Evolutionary conservation across 2,888 invertebrate species (phyloP).

Genomic region (Beris morrisii): DNA sequence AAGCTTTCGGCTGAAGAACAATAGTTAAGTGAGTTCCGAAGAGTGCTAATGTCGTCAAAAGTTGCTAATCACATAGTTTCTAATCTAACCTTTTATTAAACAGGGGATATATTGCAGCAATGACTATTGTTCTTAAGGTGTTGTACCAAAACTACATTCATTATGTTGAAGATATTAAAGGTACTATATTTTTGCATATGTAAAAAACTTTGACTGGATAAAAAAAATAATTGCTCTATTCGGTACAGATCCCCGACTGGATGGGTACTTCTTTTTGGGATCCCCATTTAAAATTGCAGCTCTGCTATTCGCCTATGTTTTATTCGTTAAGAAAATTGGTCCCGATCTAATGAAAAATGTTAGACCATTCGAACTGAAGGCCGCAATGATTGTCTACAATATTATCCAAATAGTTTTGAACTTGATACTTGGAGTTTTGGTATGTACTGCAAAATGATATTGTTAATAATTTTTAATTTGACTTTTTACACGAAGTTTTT

Average conservation of each 20-base stretch:
- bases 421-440: slow-evolving; percentile 52
- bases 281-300: slow-evolving; percentile 64
- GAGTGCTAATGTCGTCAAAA: no score
- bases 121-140: no score
- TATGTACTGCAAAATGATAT: slow-evolving; percentile 44
- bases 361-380: slow-evolving; percentile 64
- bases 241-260: slow-evolving; percentile 63
- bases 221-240: no score
- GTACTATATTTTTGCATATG: no score
- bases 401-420: slow-evolving; percentile 66
- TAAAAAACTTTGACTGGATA: no score
- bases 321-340: slow-evolving; percentile 69
- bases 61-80: no score
- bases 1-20: no score
- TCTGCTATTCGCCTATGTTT: slow-evolving; percentile 63
- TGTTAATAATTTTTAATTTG: not conserved
- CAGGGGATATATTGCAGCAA: no score
- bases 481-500: not conserved
- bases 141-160: no score
- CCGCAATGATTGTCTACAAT: slow-evolving; percentile 68
- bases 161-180: no score
- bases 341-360: slow-evolving; percentile 70
- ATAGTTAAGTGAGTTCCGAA: no score
- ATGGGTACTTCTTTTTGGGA: slow-evolving; percentile 65
- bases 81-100: no score